Conservation (phyloP, 2,888 invertebrate genomes). For the Aporophyla nigra region DNA sequence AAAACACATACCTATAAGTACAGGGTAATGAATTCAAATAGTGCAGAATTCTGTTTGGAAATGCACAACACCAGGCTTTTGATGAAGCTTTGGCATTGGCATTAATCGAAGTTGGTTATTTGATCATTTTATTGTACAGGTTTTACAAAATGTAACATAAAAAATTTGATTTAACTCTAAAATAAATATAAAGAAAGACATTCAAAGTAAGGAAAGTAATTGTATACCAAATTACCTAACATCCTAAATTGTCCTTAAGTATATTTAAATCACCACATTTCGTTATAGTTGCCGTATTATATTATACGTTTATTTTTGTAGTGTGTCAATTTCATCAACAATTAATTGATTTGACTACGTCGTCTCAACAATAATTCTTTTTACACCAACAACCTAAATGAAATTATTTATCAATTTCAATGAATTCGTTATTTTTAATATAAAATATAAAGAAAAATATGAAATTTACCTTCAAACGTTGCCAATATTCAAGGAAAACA, state of each 20-base stretch:
- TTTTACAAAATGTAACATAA: not conserved
- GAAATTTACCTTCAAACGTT: not conserved
- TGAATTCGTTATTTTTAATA: not conserved
- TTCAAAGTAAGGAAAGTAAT: not conserved
- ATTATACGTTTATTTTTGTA: too few species aligned
- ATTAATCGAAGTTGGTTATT: not conserved
- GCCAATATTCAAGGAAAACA: too few species aligned
- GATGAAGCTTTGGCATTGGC: not conserved
- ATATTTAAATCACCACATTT: not conserved
- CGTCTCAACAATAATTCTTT: not conserved
- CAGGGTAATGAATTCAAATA: not conserved
- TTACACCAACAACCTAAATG: not conserved
- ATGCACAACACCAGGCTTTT: not conserved
- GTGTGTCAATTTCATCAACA: too few species aligned
- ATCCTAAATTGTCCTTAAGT: not conserved
- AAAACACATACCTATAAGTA: slow-evolving; percentile 2
- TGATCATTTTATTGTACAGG: not conserved
- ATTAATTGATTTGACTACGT: too few species aligned
- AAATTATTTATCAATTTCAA: not conserved
- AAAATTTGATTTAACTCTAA: not conserved
- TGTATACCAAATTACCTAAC: not conserved
- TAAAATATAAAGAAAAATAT: not conserved
- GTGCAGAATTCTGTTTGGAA: not conserved
- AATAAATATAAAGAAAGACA: not conserved
- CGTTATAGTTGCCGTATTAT: not conserved